Evolutionary conservation across 2,113 vertebrate species (phyloP), one percentile per base, ranked within the genome.

Genomic region (Petroica traversi): DNA sequence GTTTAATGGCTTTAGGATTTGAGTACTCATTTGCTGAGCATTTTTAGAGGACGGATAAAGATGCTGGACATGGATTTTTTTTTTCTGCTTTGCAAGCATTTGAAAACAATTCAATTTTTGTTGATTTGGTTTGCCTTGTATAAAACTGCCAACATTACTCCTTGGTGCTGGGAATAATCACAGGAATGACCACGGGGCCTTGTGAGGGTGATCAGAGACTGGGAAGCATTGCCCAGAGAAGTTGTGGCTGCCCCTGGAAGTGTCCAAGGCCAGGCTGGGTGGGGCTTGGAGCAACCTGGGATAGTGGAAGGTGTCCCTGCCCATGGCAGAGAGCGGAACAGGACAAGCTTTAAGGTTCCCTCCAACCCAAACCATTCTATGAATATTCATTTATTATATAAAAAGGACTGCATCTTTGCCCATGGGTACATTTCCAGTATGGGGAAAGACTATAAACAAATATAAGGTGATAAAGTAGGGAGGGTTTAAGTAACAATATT

Each of bases 171-270:
- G 85, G 22, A 91, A 66, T 26, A 63, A 49, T 33, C 40, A 38
- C 57, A 75, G 15, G 43, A 75, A 38, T 1, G 2, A n/a, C 38
- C 34, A 75, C 0, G 0, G 31, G 25, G 12, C 25, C 29, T 67
- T 10, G 20, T 68, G 25, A 75, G 22, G 25, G 6, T 61, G 34
- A 17, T 61, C 69, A 54, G 3, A 34, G 46, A 34, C n/a, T 75
- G 69, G 29, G 25, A 54, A 16, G 23, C 17, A 19, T 4, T 46
- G 5, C 10, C 31, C 25, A 41, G 62, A 75, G 6, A 16, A 68
- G 29, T 22, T 68, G 46, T 54, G 54, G 20, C 8, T 9, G 31
- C 9, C 34, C 13, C 17, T 54, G 22, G 29, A 34, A 62, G 14
- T 31, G 14, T 34, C 7, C 54, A 61, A 5, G 8, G 18, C 12